Base-by-base conservation (phyloP, 2,113 vertebrate genomes). In the Anolis sagrei region DNA sequence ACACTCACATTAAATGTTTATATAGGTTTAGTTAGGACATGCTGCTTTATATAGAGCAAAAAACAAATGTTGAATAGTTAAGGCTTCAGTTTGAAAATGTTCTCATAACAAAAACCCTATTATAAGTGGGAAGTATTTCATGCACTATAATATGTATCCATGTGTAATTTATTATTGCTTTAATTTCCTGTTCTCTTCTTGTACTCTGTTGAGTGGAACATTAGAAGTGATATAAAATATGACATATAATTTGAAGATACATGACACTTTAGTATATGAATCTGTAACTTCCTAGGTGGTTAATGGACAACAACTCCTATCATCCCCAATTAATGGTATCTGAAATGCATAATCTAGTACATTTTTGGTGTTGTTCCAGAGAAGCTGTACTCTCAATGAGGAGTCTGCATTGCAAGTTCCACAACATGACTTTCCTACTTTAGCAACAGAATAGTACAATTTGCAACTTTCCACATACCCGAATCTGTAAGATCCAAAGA, bases 1-100 rank as follows among this genome's bases (percentile, higher is more conserved):
- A n/a, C n/a, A n/a, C n/a, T n/a, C n/a, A n/a, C n/a, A n/a, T n/a
- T n/a, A n/a, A n/a, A n/a, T n/a, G n/a, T n/a, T n/a, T 29, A 66
- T 86, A 75, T 27, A 88, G 70, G 21, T 88, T 51, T 69, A 39
- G 77, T 91, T n/a, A 1, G 78, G 7, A 48, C 82, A 64, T 58
- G 72, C 51, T 75, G 84, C 19, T 48, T n/a, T 89, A 2, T 9
- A 84, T 85, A 86, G 85, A 86, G 4, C 1, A 16, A 83, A 89
- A 64, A 25, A 2, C 0, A 19, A 62, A 77, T 77, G 29, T 29
- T 18, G 44, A 62, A n/a, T 44, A 64, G 48, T 83, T 23, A 49
- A n/a, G 13, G 23, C 4, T 25, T 48, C 23, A 80, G 79, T 83
- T 51, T 68, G 83, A 32, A 84, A 68, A 29, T 4, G 19, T 23